A percentile compares a stretch with the other conserved stretches of the same genome.
Evolutionary conservation across 2,113 vertebrate genomes (phyloP).

Genomic region (Esox niger): DNA sequence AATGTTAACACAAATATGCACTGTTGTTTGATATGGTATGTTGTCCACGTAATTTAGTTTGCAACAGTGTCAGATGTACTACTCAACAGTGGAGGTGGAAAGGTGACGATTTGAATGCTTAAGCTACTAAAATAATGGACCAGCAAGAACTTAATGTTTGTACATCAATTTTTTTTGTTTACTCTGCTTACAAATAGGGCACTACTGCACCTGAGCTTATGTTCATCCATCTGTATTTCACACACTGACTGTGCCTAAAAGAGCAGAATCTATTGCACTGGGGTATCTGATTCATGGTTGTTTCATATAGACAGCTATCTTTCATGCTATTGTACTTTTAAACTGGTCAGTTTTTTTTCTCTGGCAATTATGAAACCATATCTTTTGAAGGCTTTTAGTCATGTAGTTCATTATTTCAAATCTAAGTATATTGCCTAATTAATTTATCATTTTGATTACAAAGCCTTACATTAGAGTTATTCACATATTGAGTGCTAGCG

Average conservation of each 20-base stretch:
- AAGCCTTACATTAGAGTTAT: constrained; percentile 9
- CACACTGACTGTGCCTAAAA: constrained; percentile 2
- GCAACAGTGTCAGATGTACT: too few species aligned
- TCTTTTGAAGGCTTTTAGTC: neutral
- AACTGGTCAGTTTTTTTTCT: neutral
- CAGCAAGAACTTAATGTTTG: too few species aligned
- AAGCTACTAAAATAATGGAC: too few species aligned
- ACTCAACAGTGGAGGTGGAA: too few species aligned
- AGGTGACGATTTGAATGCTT: too few species aligned
- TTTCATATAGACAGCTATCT: neutral
- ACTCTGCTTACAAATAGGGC: constrained; percentile 14
- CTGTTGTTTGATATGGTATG: too few species aligned
- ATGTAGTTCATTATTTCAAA: neutral
- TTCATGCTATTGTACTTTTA: neutral
- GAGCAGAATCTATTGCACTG: neutral
- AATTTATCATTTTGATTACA: neutral
- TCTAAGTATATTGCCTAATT: neutral
- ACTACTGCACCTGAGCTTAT: constrained; percentile 18
- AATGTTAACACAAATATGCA: too few species aligned
- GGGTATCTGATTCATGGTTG: neutral
- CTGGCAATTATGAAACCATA: neutral
- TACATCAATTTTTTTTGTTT: constrained; percentile 29
- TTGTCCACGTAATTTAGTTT: too few species aligned
- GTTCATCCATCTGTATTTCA: constrained; percentile 12
- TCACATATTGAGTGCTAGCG: constrained; percentile 68